phyloP scores from a whole-genome alignment of 2,113 vertebrate genomes.

The Triplophysa dalaica region DNA sequence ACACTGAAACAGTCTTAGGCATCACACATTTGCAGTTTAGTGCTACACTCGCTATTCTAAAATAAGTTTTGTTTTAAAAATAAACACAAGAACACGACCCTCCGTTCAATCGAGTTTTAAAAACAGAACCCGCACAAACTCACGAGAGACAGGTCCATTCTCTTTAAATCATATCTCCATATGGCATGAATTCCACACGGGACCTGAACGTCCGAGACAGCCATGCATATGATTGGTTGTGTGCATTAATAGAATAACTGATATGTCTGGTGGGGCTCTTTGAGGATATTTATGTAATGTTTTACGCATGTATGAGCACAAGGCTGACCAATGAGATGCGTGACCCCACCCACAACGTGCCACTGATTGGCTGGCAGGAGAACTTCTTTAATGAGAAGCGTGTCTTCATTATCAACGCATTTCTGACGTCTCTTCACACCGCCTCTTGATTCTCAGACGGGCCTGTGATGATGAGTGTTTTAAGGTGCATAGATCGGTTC shows the following conservation, averaged over 20 bases:
- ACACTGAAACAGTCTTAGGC: constrained; percentile 68
- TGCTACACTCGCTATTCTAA: constrained; percentile 56
- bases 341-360: not conserved
- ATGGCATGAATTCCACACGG: constrained; percentile 12
- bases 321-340: not conserved
- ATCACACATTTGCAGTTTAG: constrained; percentile 59
- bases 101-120: constrained; percentile 51
- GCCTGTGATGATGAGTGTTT: constrained; percentile 50
- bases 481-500: constrained; percentile 68
- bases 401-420: constrained; percentile 32
- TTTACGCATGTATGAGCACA: not conserved
- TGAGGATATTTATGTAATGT: not conserved
- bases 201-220: constrained; percentile 8
- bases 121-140: constrained; percentile 51
- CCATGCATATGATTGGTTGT: not conserved
- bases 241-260: not conserved
- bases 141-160: constrained; percentile 67
- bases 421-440: not conserved
- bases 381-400: not conserved
- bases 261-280: constrained; percentile 1
- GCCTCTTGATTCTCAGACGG: not conserved
- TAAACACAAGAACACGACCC: constrained; percentile 22
- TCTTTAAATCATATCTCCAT: constrained; percentile 50
- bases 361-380: constrained; percentile 9
- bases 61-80: constrained; percentile 14